A percentile compares a stretch with the other conserved stretches of the same genome.
phyloP scores from a whole-genome alignment of 2,113 vertebrate species.

The Cryptomyrus ogoouensis region DNA sequence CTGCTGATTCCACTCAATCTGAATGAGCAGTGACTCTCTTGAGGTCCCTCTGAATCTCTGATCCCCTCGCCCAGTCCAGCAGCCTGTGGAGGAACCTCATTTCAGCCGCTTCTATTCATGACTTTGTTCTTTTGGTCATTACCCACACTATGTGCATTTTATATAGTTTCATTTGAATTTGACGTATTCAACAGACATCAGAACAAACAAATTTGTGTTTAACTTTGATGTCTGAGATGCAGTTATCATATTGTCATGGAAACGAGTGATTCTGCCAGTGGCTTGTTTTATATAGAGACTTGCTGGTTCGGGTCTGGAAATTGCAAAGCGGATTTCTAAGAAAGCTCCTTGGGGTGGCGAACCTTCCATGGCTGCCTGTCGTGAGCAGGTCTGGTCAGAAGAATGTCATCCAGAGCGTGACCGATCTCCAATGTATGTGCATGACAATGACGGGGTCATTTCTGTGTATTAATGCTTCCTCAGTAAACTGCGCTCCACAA shows the following conservation, averaged over 20 bases:
- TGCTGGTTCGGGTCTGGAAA: not conserved
- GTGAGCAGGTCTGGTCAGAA: not conserved
- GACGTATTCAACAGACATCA: not conserved
- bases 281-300: not conserved
- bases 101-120: not conserved
- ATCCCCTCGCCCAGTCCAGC: not conserved
- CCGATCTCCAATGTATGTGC: not conserved
- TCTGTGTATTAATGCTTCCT: not conserved
- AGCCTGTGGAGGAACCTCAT: not conserved
- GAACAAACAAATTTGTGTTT: constrained; percentile 8
- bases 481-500: not conserved
- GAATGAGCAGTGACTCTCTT: not conserved
- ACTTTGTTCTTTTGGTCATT: not conserved
- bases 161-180: constrained; percentile 22
- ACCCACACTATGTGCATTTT: not conserved
- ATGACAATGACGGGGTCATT: not conserved
- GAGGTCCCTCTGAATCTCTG: not conserved
- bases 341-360: not conserved
- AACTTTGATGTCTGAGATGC: constrained; percentile 11
- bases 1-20: not conserved
- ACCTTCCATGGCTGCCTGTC: not conserved
- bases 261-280: not conserved
- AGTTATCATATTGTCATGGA: constrained; percentile 16
- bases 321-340: not conserved
- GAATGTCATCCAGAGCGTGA: not conserved